These are phyloP conservation scores for Cercopithecus mitis DNA, from an alignment of 2,797 vertebrate species.

Conservation along the genomic window DNA sequence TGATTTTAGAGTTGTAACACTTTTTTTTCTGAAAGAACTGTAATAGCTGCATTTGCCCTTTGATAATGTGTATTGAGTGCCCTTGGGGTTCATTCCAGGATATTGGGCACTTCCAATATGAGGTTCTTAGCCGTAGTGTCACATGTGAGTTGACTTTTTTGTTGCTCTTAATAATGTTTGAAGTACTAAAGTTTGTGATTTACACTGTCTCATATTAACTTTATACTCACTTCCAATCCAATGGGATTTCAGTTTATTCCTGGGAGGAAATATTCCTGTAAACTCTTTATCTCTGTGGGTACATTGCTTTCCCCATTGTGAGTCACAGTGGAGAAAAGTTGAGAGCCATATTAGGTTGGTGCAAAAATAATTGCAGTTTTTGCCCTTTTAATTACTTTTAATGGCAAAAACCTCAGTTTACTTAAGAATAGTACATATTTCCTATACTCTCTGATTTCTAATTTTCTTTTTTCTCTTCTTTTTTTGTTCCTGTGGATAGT, in stretches of 20 bases:
- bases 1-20: neutral
- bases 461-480: conserved; percentile 22
- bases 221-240: neutral
- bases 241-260: neutral
- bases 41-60: neutral
- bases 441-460: neutral
- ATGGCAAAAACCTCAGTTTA: neutral
- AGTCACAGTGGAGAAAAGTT: neutral
- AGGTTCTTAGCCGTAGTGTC: conserved; percentile 31
- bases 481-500: conserved; percentile 80
- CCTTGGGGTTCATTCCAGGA: conserved; percentile 6
- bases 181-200: neutral
- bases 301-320: neutral
- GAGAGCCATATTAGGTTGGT: neutral
- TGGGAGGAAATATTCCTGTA: neutral
- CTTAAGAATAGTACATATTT: conserved; percentile 32
- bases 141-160: neutral
- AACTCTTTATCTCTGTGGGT: neutral
- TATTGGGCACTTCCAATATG: neutral
- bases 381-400: neutral
- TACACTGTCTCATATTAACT: neutral
- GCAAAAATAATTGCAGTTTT: neutral
- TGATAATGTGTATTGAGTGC: neutral
- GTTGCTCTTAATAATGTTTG: conserved; percentile 6
- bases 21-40: conserved; percentile 31